Conservation (phyloP, 2,888 invertebrate genomes). For the Scaptomyza cyrtandrae region DNA sequence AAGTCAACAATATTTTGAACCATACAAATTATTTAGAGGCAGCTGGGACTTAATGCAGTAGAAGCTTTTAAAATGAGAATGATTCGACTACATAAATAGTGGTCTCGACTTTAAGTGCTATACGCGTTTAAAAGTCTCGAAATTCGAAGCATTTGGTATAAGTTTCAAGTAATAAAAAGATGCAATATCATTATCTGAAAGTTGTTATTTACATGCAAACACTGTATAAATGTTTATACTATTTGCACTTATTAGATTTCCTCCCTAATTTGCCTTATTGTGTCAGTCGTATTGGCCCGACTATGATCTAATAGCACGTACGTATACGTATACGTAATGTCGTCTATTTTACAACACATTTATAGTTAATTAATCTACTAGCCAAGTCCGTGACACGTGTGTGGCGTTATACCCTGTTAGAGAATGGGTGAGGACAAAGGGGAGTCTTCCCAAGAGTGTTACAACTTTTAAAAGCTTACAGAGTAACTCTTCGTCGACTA, state of each 20-base stretch:
- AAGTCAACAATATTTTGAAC: neutral
- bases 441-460: neutral
- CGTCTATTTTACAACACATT: slow-evolving; percentile 29
- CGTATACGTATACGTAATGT: slow-evolving; percentile 39
- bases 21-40: neutral
- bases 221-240: slow-evolving; percentile 1
- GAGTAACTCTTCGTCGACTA: neutral
- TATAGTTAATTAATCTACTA: slow-evolving; percentile 47
- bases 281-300: slow-evolving; percentile 3
- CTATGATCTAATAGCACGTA: slow-evolving; percentile 31
- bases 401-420: slow-evolving; percentile 16
- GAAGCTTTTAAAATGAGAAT: neutral
- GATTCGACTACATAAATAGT: neutral
- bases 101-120: neutral
- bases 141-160: neutral
- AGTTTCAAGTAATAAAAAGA: neutral
- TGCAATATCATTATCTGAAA: neutral
- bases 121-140: neutral
- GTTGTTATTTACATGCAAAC: neutral
- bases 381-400: slow-evolving; percentile 19
- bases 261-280: slow-evolving; percentile 14
- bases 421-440: neutral
- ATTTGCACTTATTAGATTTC: slow-evolving; percentile 27
- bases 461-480: neutral
- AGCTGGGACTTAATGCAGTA: neutral